Conservation (phyloP, 2,113 vertebrate genomes). For the Eudyptes chrysolophus region DNA sequence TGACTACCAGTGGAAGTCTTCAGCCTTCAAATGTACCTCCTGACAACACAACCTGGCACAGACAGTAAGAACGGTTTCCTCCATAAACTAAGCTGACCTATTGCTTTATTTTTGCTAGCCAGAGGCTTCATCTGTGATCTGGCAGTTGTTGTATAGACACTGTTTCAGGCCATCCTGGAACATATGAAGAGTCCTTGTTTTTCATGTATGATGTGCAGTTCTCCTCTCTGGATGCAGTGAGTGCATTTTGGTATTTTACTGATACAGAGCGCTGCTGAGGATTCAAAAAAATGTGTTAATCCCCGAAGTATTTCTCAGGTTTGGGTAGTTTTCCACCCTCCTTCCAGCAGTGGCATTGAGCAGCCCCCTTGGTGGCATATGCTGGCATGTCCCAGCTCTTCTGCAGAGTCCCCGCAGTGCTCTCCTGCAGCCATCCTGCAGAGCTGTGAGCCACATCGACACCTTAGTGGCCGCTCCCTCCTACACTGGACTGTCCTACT, state of each 20-base stretch:
- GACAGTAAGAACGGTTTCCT: background rate
- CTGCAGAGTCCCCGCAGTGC: accelerated
- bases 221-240: background rate
- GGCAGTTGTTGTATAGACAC: background rate
- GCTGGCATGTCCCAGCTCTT: accelerated
- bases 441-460: background rate
- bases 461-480: accelerated
- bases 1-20: background rate
- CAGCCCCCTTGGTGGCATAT: accelerated
- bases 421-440: background rate
- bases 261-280: background rate
- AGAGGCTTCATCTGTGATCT: background rate
- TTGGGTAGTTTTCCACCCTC: background rate
- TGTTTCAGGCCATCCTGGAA: background rate
- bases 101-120: background rate
- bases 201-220: accelerated
- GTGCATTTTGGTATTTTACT: background rate
- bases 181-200: background rate
- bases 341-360: background rate
- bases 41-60: background rate
- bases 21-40: background rate
- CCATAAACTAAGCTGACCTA: background rate
- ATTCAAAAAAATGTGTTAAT: background rate
- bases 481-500: accelerated
- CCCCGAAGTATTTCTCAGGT: background rate